Percentiles rank a stretch among this genome's conserved stretches.
phyloP scores from a whole-genome alignment of 2,888 invertebrate genomes.

The Pyrrhia umbra region DNA sequence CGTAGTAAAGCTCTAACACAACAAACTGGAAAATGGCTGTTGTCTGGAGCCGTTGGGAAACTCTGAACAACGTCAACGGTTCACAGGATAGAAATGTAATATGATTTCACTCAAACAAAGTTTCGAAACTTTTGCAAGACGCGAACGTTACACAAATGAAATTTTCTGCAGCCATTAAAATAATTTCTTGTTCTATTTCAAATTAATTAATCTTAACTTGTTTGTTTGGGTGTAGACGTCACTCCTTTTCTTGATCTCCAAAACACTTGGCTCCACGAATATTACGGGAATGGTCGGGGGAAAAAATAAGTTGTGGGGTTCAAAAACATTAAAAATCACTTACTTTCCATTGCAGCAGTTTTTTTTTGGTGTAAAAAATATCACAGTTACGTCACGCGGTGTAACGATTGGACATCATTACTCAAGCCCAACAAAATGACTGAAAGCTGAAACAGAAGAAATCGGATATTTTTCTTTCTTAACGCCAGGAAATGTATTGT shows the following conservation, averaged over 20 bases:
- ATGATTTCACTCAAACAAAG: conserved; percentile 34
- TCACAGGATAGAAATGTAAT: conserved; percentile 18
- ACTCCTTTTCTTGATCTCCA: background rate
- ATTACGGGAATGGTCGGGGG: background rate
- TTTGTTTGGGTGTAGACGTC: conserved; percentile 18
- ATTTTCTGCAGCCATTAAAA: conserved; percentile 41
- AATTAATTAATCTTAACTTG: conserved; percentile 53
- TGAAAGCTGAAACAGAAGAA: conserved; percentile 63
- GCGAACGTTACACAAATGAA: conserved; percentile 36
- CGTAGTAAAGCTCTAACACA: conserved; percentile 11
- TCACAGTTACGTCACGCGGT: conserved; percentile 47
- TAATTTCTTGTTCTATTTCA: conserved; percentile 48
- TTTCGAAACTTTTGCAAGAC: conserved; percentile 33
- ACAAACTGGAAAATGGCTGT: conserved; percentile 11
- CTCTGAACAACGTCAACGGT: conserved; percentile 25
- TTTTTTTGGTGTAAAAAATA: conserved; percentile 16
- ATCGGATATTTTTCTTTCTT: conserved; percentile 64
- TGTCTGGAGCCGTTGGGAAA: conserved; percentile 13
- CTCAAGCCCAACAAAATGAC: conserved; percentile 52
- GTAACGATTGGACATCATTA: conserved; percentile 49
- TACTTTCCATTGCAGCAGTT: conserved; percentile 56
- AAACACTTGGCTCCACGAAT: background rate
- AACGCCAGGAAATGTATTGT: conserved; percentile 66
- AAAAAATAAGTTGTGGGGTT: background rate
- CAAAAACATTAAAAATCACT: conserved; percentile 36